Conservation (phyloP, 2,797 vertebrate genomes). For the Tympanoctomys barrerae region DNA sequence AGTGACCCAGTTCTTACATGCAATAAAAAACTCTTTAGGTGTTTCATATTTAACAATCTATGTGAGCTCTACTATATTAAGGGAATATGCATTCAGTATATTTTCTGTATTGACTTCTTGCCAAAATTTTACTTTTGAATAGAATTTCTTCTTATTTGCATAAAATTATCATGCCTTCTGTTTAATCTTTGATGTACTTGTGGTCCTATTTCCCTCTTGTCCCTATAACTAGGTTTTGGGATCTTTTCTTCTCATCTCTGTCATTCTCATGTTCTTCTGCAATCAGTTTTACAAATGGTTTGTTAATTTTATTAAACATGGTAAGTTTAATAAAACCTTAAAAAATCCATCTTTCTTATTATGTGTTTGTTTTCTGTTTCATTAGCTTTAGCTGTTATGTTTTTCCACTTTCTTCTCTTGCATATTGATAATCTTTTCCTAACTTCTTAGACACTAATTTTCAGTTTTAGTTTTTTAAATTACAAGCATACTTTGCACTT, state of each 20-base stretch:
- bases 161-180: background rate
- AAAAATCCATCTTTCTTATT: background rate
- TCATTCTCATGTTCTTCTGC: background rate
- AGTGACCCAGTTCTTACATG: background rate
- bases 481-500: background rate
- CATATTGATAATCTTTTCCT: background rate
- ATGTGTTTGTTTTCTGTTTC: background rate
- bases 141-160: background rate
- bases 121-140: background rate
- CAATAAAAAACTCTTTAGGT: background rate
- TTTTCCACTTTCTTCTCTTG: background rate
- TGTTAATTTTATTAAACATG: background rate
- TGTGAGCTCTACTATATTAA: background rate
- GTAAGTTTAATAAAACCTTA: background rate
- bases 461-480: background rate
- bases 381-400: background rate
- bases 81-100: background rate
- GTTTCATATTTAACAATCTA: background rate
- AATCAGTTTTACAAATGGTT: background rate
- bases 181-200: background rate
- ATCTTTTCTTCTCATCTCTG: background rate
- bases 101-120: background rate
- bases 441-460: background rate
- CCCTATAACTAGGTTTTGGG: background rate
- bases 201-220: background rate